Evolutionary conservation across 2,888 invertebrate genomes (phyloP).

Genomic region (Pecten maximus): DNA sequence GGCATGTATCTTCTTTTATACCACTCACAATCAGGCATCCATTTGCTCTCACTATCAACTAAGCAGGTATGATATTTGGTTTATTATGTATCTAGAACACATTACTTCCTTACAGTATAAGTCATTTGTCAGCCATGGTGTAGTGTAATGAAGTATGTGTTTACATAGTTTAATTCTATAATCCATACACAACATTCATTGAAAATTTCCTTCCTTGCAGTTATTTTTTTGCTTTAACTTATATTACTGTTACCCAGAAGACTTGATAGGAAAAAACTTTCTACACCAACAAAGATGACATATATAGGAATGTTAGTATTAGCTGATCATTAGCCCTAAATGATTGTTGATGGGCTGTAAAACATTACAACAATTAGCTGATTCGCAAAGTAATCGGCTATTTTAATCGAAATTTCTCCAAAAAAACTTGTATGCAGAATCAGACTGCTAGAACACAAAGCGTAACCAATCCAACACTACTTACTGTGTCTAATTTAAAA

Average conservation of each 20-base stretch:
- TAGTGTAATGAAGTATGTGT: too few relatives aligned
- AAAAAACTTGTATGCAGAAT: not conserved
- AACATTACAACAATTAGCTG: too few relatives aligned
- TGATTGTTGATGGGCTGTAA: too few relatives aligned
- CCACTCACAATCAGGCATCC: not conserved
- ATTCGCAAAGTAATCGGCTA: not conserved
- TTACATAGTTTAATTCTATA: too few relatives aligned
- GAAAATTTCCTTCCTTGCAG: too few relatives aligned
- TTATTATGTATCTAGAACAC: too few relatives aligned
- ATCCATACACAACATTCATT: too few relatives aligned
- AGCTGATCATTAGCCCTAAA: not conserved
- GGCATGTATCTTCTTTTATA: not conserved
- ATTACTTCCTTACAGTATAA: too few relatives aligned
- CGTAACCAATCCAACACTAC: not conserved
- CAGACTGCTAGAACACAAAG: not conserved
- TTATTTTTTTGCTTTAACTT: too few relatives aligned
- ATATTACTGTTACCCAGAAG: too few relatives aligned
- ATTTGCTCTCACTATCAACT: not conserved
- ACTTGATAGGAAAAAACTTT: not conserved
- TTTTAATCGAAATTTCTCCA: not conserved
- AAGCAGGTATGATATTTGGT: not conserved
- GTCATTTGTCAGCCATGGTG: too few relatives aligned
- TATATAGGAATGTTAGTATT: not conserved
- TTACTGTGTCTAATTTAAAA: not conserved
- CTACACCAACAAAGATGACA: not conserved